phyloP scores from a whole-genome alignment of 2,113 vertebrate species.

The Tricholaema leucomelas region DNA sequence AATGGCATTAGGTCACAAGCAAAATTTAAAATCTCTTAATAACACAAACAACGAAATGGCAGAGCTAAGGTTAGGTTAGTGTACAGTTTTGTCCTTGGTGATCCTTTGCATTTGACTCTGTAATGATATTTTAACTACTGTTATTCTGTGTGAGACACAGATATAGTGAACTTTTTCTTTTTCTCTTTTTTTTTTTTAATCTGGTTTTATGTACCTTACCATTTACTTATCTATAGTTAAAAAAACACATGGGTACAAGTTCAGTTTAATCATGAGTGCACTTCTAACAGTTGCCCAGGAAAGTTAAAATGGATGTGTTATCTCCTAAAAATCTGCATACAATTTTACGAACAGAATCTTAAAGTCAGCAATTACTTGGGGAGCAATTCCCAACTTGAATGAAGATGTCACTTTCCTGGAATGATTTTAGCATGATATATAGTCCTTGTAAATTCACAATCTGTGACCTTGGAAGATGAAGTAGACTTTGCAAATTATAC shows the following conservation, averaged over 20 bases:
- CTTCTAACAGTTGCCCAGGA: background rate
- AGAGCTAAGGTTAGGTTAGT: background rate
- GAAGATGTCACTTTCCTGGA: constrained; percentile 17
- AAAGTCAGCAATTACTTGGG: constrained; percentile 16
- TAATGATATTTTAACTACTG: background rate
- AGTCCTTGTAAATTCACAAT: constrained; percentile 38
- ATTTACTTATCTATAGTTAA: background rate
- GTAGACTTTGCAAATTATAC: background rate
- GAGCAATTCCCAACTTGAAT: background rate
- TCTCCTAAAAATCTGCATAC: background rate
- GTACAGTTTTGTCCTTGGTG: background rate
- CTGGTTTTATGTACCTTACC: background rate
- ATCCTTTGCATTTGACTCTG: background rate
- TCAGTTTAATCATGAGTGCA: background rate
- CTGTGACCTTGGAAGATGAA: constrained; percentile 14
- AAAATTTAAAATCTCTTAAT: background rate
- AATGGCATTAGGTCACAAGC: background rate
- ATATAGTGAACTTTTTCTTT: background rate
- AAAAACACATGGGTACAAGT: no score
- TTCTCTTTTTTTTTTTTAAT: background rate
- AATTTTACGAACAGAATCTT: background rate
- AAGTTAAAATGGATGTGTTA: background rate
- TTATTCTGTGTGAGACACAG: background rate
- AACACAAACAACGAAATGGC: background rate
- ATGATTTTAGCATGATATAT: constrained; percentile 30